A percentile compares a stretch with the other conserved stretches of the same genome.
phyloP scores from a whole-genome alignment of 2,113 vertebrate genomes.

The Hypocryptadius cinnamomeus region DNA sequence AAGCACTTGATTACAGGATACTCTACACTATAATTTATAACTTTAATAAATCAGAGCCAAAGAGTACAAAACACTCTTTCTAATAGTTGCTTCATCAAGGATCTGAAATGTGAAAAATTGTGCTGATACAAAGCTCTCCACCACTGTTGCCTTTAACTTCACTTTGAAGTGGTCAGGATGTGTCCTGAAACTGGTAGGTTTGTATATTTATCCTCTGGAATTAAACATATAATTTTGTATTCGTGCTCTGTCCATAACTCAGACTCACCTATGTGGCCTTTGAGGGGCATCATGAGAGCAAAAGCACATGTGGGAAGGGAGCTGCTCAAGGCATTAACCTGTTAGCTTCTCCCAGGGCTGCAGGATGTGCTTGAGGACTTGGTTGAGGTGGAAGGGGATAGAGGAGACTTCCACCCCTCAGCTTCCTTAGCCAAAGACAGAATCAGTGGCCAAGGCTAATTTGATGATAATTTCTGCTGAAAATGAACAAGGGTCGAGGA shows the following conservation, averaged over 20 bases:
- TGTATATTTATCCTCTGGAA: not conserved
- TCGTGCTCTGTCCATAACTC: not conserved
- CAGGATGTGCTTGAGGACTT: not conserved
- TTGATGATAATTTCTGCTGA: not conserved
- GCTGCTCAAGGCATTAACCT: not conserved
- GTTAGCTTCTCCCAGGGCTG: not conserved
- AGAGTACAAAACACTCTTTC: not conserved
- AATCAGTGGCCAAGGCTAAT: not conserved
- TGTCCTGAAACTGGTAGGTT: not conserved
- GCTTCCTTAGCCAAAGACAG: not conserved
- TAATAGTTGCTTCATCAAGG: not conserved
- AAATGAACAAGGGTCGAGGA: not conserved
- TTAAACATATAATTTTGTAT: not conserved
- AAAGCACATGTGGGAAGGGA: not conserved
- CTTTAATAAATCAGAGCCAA: not conserved
- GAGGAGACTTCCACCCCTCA: fast-evolving
- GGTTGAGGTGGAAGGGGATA: not conserved
- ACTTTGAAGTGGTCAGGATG: not conserved
- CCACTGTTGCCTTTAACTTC: not conserved
- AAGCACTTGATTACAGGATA: not conserved
- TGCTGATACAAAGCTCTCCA: not conserved
- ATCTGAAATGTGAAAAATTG: not conserved
- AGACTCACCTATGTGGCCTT: not conserved
- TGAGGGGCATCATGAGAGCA: not conserved
- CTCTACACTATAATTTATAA: not conserved